These are phyloP conservation scores for Porites rus DNA, from an alignment of 92 coral and sea anemone species.

Conservation along the genomic window DNA sequence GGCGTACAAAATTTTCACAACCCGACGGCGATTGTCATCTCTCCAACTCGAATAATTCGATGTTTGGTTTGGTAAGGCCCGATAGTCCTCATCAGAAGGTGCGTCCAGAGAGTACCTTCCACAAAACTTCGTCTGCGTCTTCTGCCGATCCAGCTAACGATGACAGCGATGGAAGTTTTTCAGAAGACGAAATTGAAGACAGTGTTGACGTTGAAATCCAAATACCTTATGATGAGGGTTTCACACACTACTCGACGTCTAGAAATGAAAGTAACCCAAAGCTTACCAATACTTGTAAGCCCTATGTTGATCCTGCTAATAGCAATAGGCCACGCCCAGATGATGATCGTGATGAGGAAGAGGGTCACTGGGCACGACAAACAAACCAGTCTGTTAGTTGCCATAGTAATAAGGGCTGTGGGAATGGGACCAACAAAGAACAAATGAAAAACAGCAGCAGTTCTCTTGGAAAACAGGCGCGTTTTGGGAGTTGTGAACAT, in stretches of 20 bases:
- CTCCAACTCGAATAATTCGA: conserved; percentile 5
- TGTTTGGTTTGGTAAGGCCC: conserved; percentile 18
- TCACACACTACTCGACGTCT: background rate
- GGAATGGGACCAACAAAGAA: background rate
- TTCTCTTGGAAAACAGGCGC: conserved; percentile 35
- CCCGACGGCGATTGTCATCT: conserved; percentile 17
- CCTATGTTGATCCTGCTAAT: conserved; percentile 14
- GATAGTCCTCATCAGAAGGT: conserved; percentile 63
- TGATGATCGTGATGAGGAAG: conserved; percentile 40
- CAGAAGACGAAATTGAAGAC: conserved; percentile 47
- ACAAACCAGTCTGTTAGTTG: conserved; percentile 3
- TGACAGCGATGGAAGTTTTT: conserved; percentile 23
- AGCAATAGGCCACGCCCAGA: background rate
- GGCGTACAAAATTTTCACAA: background rate
- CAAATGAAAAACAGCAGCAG: background rate
- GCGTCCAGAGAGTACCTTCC: conserved; percentile 81
- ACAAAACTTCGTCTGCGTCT: conserved; percentile 71
- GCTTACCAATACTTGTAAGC: conserved; percentile 35
- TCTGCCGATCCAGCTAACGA: conserved; percentile 41
- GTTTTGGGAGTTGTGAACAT: background rate
- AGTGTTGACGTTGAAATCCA: conserved; percentile 18
- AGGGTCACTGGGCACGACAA: conserved; percentile 21
- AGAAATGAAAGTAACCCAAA: background rate
- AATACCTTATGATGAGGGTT: background rate
- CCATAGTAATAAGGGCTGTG: background rate